Conservation (phyloP, 1,140 invertebrate genomes). For the Tachypleus tridentatus region DNA sequence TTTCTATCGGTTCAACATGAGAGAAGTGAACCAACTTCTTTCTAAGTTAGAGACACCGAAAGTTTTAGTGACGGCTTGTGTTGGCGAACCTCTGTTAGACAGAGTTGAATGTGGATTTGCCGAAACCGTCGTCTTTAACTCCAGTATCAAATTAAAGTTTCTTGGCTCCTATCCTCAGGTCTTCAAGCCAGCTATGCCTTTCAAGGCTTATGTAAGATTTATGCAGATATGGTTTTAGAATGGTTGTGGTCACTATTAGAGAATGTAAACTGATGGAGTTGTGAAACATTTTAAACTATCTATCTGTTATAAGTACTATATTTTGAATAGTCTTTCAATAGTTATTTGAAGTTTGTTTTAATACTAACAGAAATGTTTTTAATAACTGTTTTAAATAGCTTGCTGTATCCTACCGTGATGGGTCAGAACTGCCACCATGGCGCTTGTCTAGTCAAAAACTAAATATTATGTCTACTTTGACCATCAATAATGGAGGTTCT, state of each 20-base stretch:
- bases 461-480: conserved; percentile 28
- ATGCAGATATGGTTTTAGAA: neutral
- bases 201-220: conserved; percentile 56
- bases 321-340: too few relatives aligned
- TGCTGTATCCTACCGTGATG: conserved; percentile 62
- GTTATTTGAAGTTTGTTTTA: neutral
- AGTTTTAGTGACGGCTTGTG: conserved; percentile 69
- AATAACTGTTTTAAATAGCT: conserved; percentile 35
- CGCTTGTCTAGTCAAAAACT: conserved; percentile 43
- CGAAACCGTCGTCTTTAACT: conserved; percentile 73
- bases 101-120: conserved; percentile 63
- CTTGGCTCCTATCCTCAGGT: conserved; percentile 80
- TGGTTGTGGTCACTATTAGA: too few relatives aligned
- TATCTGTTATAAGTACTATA: too few relatives aligned
- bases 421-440: conserved; percentile 47
- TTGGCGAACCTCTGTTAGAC: conserved; percentile 78
- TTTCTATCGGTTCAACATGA: conserved; percentile 68
- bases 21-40: conserved; percentile 58
- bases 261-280: too few relatives aligned
- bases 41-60: conserved; percentile 61
- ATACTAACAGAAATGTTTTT: too few relatives aligned
- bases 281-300: too few relatives aligned
- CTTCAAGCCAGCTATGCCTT: conserved; percentile 86
- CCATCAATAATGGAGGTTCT: conserved; percentile 39
- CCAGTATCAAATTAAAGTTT: conserved; percentile 63